Percentiles rank a stretch among this genome's conserved stretches.
These are phyloP conservation scores for Lasiurus cinereus DNA, from an alignment of 2,113 vertebrate species.

Conservation along the genomic window DNA sequence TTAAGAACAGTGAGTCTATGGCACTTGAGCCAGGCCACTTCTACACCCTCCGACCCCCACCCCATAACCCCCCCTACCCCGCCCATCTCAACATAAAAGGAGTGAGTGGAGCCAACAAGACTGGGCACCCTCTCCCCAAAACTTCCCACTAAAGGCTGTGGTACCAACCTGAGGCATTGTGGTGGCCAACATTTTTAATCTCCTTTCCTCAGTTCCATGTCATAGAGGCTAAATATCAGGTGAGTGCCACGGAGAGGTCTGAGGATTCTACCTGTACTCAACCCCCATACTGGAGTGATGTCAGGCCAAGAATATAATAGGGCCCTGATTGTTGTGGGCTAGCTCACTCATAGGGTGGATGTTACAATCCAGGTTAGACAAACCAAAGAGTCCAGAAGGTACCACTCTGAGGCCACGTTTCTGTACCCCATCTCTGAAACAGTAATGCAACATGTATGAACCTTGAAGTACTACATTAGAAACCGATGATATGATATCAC, in stretches of 20 bases:
- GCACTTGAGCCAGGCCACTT: fast-evolving
- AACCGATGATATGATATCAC: neutral
- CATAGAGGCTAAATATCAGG: neutral
- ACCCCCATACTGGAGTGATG: fast-evolving
- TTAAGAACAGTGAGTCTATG: neutral
- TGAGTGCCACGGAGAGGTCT: neutral
- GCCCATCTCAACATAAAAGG: neutral
- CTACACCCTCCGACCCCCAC: neutral
- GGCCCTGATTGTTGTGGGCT: neutral
- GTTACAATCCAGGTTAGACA: neutral
- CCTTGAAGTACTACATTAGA: neutral
- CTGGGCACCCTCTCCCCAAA: neutral
- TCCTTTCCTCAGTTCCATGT: neutral
- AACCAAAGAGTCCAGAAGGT: neutral
- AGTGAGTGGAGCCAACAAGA: neutral
- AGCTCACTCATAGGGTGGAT: neutral
- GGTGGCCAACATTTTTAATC: neutral
- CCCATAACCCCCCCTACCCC: too few relatives aligned
- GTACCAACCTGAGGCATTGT: neutral
- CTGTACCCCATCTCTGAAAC: neutral
- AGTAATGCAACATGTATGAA: neutral
- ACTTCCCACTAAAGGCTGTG: fast-evolving
- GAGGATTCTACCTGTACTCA: neutral
- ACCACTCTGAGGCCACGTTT: neutral
- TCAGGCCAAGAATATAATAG: neutral